These are phyloP conservation scores for Eulemur rubriventer DNA, from an alignment of 2,797 vertebrate species.

Conservation along the genomic window DNA sequence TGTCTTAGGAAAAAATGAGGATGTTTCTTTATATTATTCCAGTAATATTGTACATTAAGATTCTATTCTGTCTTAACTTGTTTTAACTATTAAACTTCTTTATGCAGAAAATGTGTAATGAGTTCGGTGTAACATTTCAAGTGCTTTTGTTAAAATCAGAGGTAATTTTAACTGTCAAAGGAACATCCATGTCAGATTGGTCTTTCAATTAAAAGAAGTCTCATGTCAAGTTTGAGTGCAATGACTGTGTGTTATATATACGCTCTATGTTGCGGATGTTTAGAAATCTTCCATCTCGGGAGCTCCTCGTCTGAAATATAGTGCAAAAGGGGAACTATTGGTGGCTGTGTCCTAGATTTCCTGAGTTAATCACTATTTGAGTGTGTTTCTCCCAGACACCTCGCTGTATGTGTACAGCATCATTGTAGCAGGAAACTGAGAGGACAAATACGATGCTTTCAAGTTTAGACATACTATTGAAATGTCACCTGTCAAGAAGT, in stretches of 20 bases:
- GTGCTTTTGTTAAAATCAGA: conserved; percentile 79
- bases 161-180: conserved; percentile 81
- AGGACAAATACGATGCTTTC: background rate
- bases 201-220: conserved; percentile 78
- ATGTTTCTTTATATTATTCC: conserved; percentile 67
- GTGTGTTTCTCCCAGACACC: background rate
- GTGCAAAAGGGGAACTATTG: conserved; percentile 55
- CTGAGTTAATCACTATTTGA: conserved; percentile 17
- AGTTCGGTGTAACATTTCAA: conserved; percentile 75
- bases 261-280: conserved; percentile 66
- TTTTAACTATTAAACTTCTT: conserved; percentile 75
- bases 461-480: conserved; percentile 20
- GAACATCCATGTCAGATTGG: conserved; percentile 79
- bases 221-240: conserved; percentile 73
- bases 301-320: conserved; percentile 61
- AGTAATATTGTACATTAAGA: conserved; percentile 73
- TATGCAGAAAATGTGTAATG: conserved; percentile 72
- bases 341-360: conserved; percentile 66
- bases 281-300: conserved; percentile 67
- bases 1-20: conserved; percentile 55
- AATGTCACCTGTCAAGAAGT: conserved; percentile 37
- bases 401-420: background rate
- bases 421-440: background rate
- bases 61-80: conserved; percentile 58
- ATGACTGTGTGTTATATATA: conserved; percentile 62